Percentiles rank a stretch among this genome's conserved stretches.
phyloP scores from a whole-genome alignment of 2,888 invertebrate species.

The Corythucha ciliata region DNA sequence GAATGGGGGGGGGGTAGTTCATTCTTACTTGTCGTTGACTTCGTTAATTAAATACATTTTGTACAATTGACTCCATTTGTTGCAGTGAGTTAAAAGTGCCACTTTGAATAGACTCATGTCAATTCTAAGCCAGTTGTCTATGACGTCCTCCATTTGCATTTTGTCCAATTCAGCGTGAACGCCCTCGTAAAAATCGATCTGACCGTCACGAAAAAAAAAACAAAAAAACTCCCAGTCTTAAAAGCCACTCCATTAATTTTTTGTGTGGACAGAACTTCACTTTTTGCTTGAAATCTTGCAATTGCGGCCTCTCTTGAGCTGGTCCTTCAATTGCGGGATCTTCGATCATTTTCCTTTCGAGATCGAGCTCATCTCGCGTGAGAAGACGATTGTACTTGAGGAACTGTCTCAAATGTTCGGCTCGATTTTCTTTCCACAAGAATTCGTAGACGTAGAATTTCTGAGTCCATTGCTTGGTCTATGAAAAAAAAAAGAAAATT shows the following conservation, averaged over 20 bases:
- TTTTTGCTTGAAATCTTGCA: slow-evolving; percentile 66
- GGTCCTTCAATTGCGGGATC: slow-evolving; percentile 29
- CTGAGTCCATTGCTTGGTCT: slow-evolving; percentile 42
- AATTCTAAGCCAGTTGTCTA: slow-evolving; percentile 70
- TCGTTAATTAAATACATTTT: slow-evolving; percentile 54
- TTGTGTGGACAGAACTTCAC: slow-evolving; percentile 40
- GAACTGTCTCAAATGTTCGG: slow-evolving; percentile 66
- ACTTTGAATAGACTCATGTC: slow-evolving; percentile 72
- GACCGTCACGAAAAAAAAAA: slow-evolving; percentile 26
- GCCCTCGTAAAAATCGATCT: slow-evolving; percentile 75
- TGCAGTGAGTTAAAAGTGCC: slow-evolving; percentile 68
- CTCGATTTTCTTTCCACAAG: slow-evolving; percentile 71
- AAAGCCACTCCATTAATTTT: not conserved
- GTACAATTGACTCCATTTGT: slow-evolving; percentile 80
- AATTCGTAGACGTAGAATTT: slow-evolving; percentile 60
- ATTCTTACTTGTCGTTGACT: slow-evolving; percentile 18
- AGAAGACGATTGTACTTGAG: slow-evolving; percentile 61
- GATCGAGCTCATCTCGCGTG: slow-evolving; percentile 60
- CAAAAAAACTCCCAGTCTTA: too few relatives aligned
- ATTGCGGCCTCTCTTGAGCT: slow-evolving; percentile 53
- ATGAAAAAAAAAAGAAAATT: slow-evolving; percentile 15
- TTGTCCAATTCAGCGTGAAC: slow-evolving; percentile 63
- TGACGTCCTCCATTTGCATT: slow-evolving; percentile 57
- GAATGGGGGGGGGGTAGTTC: not conserved
- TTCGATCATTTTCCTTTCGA: slow-evolving; percentile 39